Evolutionary conservation across 2,888 invertebrate species (phyloP), one percentile per base, ranked within the genome.

Genomic region (Drosophila borealis): DNA sequence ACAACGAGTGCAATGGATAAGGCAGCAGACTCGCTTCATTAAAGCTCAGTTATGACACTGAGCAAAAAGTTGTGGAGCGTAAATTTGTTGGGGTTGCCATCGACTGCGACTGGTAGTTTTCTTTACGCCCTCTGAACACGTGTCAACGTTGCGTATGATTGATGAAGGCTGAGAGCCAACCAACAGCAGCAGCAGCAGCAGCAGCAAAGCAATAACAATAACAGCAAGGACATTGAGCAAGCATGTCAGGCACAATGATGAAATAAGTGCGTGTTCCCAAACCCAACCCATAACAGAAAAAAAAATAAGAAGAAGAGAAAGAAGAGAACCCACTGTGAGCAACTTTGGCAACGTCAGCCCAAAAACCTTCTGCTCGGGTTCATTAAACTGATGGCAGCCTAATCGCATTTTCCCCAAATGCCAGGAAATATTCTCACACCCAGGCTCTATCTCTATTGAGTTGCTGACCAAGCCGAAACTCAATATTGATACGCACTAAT

Each of bases 101-200:
- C 37, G 33, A 33, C 48, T 11, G 29, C 42, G 37, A 39, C 59
- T 53, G 55, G 61, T 74, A 74, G 71, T 71, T 78, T 74, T 66
- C 64, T 64, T 73, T 59, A 69, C 65, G 69, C 66, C 69, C 57
- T 71, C 60, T 56, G 74, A 71, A 70, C 83, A 74, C 80, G 83
- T 86, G 87, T 84, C 87, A 81, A 78, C 87, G 67, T 81, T 84
- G 87, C 83, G 83, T 84, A 87, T 84, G 83, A 84, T 84, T 84
- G 83, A 84, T 84, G 83, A 78, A 75, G 84, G 80, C 82, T 56
- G 68, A 55, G 46, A 37, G 60, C 41, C 45, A 65, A 21, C 37
- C 55, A 59, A 33, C 44, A 44, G 29, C 42, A 62, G 46, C 29
- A 67, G 41, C 48, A 64, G 9, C 45, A 51, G 13, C 39, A 55